Percentiles rank a stretch among this genome's conserved stretches.
These are phyloP conservation scores for Brachirus orientalis DNA, from an alignment of 2,113 vertebrate genomes.

Conservation along the genomic window DNA sequence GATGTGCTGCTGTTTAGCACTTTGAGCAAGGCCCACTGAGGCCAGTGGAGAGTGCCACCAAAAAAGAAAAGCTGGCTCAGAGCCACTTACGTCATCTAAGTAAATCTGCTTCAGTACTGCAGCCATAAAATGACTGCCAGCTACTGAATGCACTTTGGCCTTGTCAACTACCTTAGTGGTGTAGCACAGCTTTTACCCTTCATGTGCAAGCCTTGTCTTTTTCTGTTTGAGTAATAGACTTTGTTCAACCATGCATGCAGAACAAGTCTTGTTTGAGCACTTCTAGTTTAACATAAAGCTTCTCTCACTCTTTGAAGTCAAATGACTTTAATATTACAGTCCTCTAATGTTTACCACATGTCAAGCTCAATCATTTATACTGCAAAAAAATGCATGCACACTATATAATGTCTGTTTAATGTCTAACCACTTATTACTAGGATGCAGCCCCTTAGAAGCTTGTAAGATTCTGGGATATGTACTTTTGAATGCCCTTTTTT, in stretches of 20 bases:
- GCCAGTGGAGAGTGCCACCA: constrained; percentile 88
- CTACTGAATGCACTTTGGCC: constrained; percentile 90
- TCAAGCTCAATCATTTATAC: constrained; percentile 41
- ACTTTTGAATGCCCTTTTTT: constrained; percentile 34
- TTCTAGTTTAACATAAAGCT: constrained; percentile 38
- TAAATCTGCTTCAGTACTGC: constrained; percentile 90
- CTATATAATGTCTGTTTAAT: constrained; percentile 21
- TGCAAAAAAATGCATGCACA: constrained; percentile 38
- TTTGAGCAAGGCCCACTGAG: constrained; percentile 85
- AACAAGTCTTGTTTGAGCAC: constrained; percentile 26
- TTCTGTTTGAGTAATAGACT: constrained; percentile 21
- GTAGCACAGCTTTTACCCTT: constrained; percentile 27
- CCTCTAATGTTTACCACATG: constrained; percentile 71
- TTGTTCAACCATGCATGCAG: constrained; percentile 14
- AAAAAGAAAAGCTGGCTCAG: constrained; percentile 88
- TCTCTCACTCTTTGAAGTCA: constrained; percentile 46
- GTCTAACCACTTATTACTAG: constrained; percentile 53
- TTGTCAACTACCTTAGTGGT: constrained; percentile 82
- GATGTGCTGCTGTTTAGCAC: constrained; percentile 86
- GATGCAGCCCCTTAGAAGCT: constrained; percentile 35
- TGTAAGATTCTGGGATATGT: constrained; percentile 27
- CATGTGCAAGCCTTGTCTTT: constrained; percentile 8
- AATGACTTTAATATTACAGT: constrained; percentile 60
- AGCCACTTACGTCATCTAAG: constrained; percentile 95
- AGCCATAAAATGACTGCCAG: constrained; percentile 87